Evolutionary conservation across 2,888 invertebrate species (phyloP).

Genomic region (Netelia virgata): DNA sequence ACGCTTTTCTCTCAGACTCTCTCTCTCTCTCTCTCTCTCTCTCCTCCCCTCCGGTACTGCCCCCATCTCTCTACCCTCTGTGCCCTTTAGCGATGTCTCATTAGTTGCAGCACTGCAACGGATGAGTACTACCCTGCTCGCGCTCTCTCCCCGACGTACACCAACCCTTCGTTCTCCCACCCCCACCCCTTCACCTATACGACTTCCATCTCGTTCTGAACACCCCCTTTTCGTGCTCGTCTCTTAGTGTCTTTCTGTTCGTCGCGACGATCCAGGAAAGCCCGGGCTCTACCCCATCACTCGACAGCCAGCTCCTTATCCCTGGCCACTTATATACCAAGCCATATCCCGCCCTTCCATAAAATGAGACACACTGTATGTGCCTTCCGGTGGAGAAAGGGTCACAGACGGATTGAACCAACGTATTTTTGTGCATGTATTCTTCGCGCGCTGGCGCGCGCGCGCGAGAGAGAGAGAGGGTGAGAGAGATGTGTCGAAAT

Average conservation of each 20-base stretch:
- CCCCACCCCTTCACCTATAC: conserved; percentile 22
- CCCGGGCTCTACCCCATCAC: conserved; percentile 76
- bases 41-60: conserved; percentile 36
- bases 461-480: not conserved
- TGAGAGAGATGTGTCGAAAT: not conserved
- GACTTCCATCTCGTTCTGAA: conserved; percentile 59
- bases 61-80: conserved; percentile 71
- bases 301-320: conserved; percentile 82
- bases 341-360: conserved; percentile 41
- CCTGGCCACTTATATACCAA: conserved; percentile 78
- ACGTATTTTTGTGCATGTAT: conserved; percentile 6
- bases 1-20: conserved; percentile 47
- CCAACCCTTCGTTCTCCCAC: conserved; percentile 63
- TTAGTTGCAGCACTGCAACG: conserved; percentile 84
- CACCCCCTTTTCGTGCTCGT: conserved; percentile 65
- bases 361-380: conserved; percentile 47
- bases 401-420: conserved; percentile 46
- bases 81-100: conserved; percentile 85
- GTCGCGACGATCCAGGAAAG: conserved; percentile 72
- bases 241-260: conserved; percentile 68
- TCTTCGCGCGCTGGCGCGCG: not conserved
- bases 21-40: conserved; percentile 2
- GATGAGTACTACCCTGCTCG: conserved; percentile 81
- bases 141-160: conserved; percentile 69
- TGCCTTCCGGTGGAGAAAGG: conserved; percentile 21